Base-by-base conservation (phyloP, 2,888 invertebrate species). In the Calameuta pallipes region DNA sequence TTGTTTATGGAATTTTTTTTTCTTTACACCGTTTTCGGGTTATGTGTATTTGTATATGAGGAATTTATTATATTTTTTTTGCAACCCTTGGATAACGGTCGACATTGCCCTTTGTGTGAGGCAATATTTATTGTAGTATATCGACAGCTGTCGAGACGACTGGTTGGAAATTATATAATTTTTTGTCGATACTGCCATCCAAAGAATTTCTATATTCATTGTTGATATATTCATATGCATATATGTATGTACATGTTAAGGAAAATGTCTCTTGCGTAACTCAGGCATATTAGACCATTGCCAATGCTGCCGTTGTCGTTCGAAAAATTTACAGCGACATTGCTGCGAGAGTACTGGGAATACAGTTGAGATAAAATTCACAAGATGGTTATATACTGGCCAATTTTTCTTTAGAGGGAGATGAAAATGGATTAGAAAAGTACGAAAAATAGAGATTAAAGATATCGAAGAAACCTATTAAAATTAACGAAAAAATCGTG, bases 231-330 rank as follows among this genome's bases (percentile, higher is more conserved):
- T 56, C 23, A 23, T 23, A 56, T 23, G 56, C 56, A 15, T 56
- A 56, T 56, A 23, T 56, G 6, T 41, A 23, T 41, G 9, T 56
- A 23, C 23, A 9, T 15, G 56, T 56, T 56, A 23, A 23, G 23
- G 56, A 56, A 15, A 56, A 23, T 23, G 9, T 56, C 56, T 56
- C 23, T 56, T 56, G 56, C 23, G 56, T 9, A 56, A 56, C 23
- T 56, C 56, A 9, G 56, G 56, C 56, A 56, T 23, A 56, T 56
- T 23, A 30, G 71, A 34, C 11, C 76, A 34, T 36, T 77, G 77
- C 69, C 77, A 77, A 74, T 74, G 41, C 30, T 74, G 35, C 23
- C 31, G 33, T 13, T 71, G 71, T 31, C 71, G 71, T 15, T 71
- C 71, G 71, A 31, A 31, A 15, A 33, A 56, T 56, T 23, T 56